Evolutionary conservation across 1,140 invertebrate genomes (phyloP).

Genomic region (Drosophila fuyamai): DNA sequence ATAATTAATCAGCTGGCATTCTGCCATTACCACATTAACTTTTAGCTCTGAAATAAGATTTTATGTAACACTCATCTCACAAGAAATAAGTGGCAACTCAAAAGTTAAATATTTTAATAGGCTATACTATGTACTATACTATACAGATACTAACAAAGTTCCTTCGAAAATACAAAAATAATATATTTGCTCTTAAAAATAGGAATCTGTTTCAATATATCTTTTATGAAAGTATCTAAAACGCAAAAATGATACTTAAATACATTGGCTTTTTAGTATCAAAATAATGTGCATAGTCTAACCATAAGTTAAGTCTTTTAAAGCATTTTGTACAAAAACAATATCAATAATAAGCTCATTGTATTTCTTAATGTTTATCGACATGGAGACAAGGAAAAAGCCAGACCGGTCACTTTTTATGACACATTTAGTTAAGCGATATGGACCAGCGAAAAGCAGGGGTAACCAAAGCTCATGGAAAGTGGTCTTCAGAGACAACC

Average conservation of each 20-base stretch:
- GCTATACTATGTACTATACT: too few species aligned
- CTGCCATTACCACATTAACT: not conserved
- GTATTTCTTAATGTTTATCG: not conserved
- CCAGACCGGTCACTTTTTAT: constrained; percentile 55
- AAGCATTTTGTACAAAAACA: not conserved
- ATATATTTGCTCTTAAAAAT: too few species aligned
- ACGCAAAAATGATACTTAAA: too few species aligned
- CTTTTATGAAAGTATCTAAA: too few species aligned
- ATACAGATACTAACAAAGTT: too few species aligned
- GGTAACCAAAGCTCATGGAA: constrained; percentile 7
- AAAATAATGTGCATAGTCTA: not conserved
- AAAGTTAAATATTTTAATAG: too few species aligned
- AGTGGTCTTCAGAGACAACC: constrained; percentile 36
- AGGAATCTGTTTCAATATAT: not conserved
- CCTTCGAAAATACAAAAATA: too few species aligned
- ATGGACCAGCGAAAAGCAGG: constrained; percentile 26
- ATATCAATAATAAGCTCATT: not conserved
- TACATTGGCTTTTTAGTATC: not conserved
- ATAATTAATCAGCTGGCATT: constrained; percentile 32
- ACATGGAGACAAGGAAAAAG: not conserved
- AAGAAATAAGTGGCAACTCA: too few species aligned
- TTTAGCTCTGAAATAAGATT: not conserved
- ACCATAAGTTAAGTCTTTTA: too few species aligned
- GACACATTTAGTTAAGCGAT: constrained; percentile 68
- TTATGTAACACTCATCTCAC: not conserved